Evolutionary conservation across 2,888 invertebrate species (phyloP).

Genomic region (Scrobipalpa costella): DNA sequence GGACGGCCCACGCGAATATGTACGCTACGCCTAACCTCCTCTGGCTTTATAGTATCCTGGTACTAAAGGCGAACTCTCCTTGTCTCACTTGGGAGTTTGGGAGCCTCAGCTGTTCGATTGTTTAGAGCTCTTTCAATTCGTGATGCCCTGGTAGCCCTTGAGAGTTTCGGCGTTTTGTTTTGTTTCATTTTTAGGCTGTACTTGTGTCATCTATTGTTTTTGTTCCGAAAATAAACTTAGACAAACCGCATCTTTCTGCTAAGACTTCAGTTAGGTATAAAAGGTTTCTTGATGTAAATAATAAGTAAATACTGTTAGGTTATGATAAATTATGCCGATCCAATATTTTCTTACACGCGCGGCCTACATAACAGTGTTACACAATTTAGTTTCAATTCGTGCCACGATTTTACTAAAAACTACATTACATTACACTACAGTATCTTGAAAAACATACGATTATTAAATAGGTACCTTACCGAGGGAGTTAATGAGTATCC

Average conservation of each 20-base stretch:
- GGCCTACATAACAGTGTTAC: not conserved
- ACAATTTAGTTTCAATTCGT: not conserved
- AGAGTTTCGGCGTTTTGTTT: constrained; percentile 1
- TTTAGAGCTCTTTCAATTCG: constrained; percentile 7
- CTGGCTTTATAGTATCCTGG: constrained; percentile 66
- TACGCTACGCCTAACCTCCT: constrained; percentile 70
- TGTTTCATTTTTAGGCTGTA: not conserved
- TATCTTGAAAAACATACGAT: too few species aligned
- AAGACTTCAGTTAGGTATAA: not conserved
- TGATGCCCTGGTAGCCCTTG: constrained; percentile 9
- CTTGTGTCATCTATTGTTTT: not conserved
- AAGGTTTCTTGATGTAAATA: not conserved
- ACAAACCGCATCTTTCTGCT: not conserved
- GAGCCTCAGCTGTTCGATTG: constrained; percentile 17
- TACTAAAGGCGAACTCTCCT: constrained; percentile 47
- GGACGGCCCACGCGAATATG: constrained; percentile 77
- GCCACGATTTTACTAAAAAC: not conserved
- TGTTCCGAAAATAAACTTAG: not conserved
- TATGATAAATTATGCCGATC: not conserved
- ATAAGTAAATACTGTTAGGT: not conserved
- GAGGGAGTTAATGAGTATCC: too few species aligned
- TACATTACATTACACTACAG: too few species aligned
- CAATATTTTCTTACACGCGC: constrained; percentile 10
- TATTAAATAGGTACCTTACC: too few species aligned
- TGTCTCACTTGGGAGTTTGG: constrained; percentile 22